phyloP scores from a whole-genome alignment of 2,113 vertebrate genomes.

The Neogobius melanostomus region DNA sequence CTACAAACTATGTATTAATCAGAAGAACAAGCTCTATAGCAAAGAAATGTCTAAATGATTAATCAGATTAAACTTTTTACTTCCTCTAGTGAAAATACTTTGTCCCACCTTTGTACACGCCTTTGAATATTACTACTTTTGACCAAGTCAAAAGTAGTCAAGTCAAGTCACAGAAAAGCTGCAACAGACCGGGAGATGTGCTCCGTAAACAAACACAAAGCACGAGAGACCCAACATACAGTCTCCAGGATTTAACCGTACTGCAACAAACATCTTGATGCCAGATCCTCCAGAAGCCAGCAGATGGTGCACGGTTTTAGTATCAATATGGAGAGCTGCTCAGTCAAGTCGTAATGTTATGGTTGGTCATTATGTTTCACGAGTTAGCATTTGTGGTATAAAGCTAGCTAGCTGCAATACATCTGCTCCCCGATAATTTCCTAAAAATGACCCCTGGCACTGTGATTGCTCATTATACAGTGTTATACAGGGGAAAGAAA shows the following conservation, averaged over 20 bases:
- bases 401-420: too few species aligned
- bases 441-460: not conserved
- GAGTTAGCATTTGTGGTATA: not conserved
- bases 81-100: too few species aligned
- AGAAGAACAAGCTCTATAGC: too few species aligned
- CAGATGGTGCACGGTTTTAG: slow-evolving; percentile 3
- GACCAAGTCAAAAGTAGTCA: not conserved
- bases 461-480: not conserved
- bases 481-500: not conserved
- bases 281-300: slow-evolving; percentile 2
- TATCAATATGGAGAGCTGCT: not conserved
- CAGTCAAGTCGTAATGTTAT: too few species aligned
- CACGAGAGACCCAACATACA: not conserved
- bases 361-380: not conserved
- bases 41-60: too few species aligned
- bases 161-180: not conserved
- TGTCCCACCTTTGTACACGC: too few species aligned
- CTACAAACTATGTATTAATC: too few species aligned
- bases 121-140: not conserved
- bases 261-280: not conserved
- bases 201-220: not conserved
- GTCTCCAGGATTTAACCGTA: not conserved
- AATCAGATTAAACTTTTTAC: too few species aligned
- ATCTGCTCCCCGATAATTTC: not conserved
- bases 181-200: slow-evolving; percentile 1